These are phyloP conservation scores for Xiphophorus hellerii DNA, from an alignment of 2,113 vertebrate genomes.

Conservation along the genomic window DNA sequence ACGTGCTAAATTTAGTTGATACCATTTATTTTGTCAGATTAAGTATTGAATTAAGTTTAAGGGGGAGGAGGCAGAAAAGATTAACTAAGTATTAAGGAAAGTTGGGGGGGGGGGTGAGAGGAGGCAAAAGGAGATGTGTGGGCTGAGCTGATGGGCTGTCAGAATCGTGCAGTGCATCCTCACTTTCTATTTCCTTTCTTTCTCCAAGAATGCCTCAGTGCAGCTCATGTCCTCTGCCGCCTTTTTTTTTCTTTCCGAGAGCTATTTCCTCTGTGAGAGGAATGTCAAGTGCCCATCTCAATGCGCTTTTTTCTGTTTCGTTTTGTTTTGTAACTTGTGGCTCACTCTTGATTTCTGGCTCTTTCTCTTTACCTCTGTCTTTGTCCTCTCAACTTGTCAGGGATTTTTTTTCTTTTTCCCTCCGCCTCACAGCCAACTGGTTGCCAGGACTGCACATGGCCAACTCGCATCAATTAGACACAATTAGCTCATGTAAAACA, in stretches of 20 bases:
- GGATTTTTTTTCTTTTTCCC: neutral
- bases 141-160: slow-evolving; percentile 36
- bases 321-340: slow-evolving; percentile 55
- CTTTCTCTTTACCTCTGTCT: slow-evolving; percentile 7
- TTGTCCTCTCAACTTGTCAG: slow-evolving; percentile 12
- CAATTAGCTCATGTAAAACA: slow-evolving; percentile 40
- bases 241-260: slow-evolving; percentile 57
- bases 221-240: slow-evolving; percentile 63
- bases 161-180: slow-evolving; percentile 30
- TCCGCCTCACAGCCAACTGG: neutral
- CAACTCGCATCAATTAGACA: slow-evolving; percentile 1
- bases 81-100: slow-evolving; percentile 8
- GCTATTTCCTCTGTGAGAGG: slow-evolving; percentile 74
- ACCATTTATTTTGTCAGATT: neutral
- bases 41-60: neutral
- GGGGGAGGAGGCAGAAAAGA: neutral
- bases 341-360: slow-evolving; percentile 38
- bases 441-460: neutral
- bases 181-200: slow-evolving; percentile 48
- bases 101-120: neutral
- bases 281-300: slow-evolving; percentile 75
- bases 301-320: slow-evolving; percentile 35
- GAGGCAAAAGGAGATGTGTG: slow-evolving; percentile 1
- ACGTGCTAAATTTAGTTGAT: neutral
- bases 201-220: slow-evolving; percentile 51